Conservation (phyloP, 2,113 vertebrate species). For the Ahaetulla prasina region DNA sequence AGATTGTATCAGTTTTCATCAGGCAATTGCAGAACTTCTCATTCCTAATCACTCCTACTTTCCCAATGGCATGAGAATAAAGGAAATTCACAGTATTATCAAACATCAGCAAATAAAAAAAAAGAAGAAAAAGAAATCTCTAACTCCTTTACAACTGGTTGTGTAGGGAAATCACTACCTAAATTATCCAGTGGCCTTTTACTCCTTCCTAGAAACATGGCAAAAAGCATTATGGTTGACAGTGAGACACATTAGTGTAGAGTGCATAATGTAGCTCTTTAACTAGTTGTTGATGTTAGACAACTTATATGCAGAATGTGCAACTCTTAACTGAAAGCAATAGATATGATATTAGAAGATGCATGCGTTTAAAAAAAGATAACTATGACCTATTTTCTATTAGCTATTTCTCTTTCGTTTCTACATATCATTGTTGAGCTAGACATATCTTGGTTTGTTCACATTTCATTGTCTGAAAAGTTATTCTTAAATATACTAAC, state of each 20-base stretch:
- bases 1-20: neutral
- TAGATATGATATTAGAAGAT: neutral
- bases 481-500: neutral
- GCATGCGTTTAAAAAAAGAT: neutral
- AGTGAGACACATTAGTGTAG: neutral
- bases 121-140: neutral
- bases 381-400: neutral
- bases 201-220: neutral
- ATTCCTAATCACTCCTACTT: neutral
- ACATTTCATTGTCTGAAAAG: neutral
- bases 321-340: neutral
- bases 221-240: neutral
- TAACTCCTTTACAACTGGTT: neutral
- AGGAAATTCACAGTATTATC: neutral
- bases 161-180: neutral
- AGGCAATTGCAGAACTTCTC: constrained; percentile 7
- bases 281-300: neutral
- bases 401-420: neutral
- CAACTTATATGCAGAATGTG: neutral
- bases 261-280: neutral
- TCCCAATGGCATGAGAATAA: neutral
- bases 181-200: neutral
- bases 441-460: neutral
- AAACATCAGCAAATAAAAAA: neutral
- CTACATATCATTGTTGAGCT: neutral